These are phyloP conservation scores for Lathronympha strigana DNA, from an alignment of 2,888 invertebrate genomes.

Conservation along the genomic window DNA sequence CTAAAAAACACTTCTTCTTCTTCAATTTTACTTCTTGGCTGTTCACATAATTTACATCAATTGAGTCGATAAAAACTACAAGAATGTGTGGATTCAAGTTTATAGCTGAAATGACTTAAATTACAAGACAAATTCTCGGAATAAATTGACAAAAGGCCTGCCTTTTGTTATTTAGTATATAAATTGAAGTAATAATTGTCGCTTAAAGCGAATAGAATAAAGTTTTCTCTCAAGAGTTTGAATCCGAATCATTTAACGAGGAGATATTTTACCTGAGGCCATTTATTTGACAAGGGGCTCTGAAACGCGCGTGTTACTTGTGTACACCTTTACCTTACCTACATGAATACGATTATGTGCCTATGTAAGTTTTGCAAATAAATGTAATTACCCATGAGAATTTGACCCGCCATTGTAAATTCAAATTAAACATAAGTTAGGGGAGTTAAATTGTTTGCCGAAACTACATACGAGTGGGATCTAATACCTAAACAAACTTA, in stretches of 20 bases:
- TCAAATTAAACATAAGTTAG: conserved; percentile 13
- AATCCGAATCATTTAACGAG: background rate
- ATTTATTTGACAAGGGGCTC: conserved; percentile 8
- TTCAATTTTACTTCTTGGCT: too few relatives aligned
- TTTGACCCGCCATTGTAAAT: background rate
- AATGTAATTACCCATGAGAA: conserved; percentile 7
- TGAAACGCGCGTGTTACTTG: background rate
- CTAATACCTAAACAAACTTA: too few relatives aligned
- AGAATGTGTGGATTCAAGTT: too few relatives aligned
- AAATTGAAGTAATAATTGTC: background rate
- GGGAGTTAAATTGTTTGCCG: too few relatives aligned
- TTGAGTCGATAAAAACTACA: too few relatives aligned
- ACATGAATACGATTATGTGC: background rate
- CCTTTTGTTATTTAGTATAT: too few relatives aligned
- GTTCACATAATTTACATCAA: too few relatives aligned
- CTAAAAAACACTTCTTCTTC: too few relatives aligned
- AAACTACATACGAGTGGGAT: too few relatives aligned
- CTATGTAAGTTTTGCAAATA: background rate
- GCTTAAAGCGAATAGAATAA: background rate
- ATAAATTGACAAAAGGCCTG: too few relatives aligned
- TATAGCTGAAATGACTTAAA: too few relatives aligned
- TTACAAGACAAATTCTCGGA: too few relatives aligned
- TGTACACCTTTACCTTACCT: background rate
- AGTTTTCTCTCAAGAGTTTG: background rate
- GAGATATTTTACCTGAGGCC: conserved; percentile 10